phyloP scores from a whole-genome alignment of 2,888 invertebrate species.

The Xanthorhoe designata region DNA sequence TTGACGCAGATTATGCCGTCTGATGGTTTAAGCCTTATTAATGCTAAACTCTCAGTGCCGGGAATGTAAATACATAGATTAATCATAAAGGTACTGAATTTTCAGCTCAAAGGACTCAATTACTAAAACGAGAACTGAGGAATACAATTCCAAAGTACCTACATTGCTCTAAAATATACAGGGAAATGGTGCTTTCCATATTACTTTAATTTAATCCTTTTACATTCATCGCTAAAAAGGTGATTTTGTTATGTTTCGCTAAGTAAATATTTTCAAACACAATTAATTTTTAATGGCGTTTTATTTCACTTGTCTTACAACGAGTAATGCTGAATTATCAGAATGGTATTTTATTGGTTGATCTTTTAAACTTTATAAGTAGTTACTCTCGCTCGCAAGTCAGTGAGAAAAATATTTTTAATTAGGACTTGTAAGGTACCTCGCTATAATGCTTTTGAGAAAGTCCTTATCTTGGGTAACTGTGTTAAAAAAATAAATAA shows the following conservation, averaged over 20 bases:
- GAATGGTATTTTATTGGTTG: constrained; percentile 36
- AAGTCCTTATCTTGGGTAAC: background rate
- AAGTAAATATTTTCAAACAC: background rate
- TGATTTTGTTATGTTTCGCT: background rate
- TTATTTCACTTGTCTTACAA: constrained; percentile 11
- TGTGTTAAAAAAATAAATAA: background rate
- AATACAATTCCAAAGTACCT: background rate
- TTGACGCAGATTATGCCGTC: constrained; percentile 69
- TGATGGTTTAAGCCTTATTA: constrained; percentile 69
- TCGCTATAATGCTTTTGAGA: too few species aligned
- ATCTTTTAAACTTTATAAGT: constrained; percentile 39
- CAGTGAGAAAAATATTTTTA: too few species aligned
- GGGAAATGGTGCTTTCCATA: background rate
- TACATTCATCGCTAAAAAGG: background rate
- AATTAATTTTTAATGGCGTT: background rate
- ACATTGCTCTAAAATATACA: background rate
- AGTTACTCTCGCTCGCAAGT: background rate
- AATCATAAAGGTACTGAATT: background rate
- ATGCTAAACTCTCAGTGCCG: constrained; percentile 54
- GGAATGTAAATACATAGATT: constrained; percentile 44
- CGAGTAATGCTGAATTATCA: constrained; percentile 25
- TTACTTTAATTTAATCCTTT: background rate
- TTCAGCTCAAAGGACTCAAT: background rate
- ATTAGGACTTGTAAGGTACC: too few species aligned
- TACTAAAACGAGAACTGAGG: background rate